These are phyloP conservation scores for Anas platyrhynchos DNA, from an alignment of 2,113 vertebrate species.

Conservation along the genomic window DNA sequence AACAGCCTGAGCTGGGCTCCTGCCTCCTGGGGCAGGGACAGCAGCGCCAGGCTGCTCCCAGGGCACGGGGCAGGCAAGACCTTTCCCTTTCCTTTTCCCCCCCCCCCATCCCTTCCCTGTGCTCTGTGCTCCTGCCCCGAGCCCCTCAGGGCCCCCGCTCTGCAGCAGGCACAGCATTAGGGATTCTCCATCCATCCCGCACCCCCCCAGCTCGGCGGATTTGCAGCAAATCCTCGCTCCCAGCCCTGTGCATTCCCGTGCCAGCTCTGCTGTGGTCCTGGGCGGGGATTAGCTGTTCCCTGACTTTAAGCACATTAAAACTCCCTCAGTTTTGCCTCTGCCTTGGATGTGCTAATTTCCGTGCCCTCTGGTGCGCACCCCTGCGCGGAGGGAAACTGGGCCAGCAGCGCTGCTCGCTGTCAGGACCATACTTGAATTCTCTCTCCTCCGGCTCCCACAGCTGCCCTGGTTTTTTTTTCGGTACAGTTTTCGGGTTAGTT, in stretches of 20 bases:
- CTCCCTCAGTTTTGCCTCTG: constrained; percentile 43
- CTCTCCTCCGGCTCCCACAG: background rate
- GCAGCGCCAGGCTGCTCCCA: background rate
- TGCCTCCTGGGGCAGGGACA: background rate
- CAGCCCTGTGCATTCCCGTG: constrained; percentile 8
- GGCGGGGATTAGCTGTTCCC: constrained; percentile 32
- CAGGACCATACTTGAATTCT: background rate
- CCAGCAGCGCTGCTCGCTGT: background rate
- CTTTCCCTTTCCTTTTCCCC: no score
- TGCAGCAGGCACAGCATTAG: background rate
- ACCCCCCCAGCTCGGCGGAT: background rate
- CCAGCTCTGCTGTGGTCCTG: constrained; percentile 30
- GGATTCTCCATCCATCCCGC: background rate
- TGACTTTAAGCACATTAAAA: constrained; percentile 66
- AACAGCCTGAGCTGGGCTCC: background rate
- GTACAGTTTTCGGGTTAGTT: background rate
- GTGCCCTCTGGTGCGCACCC: background rate
- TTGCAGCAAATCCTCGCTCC: constrained; percentile 45
- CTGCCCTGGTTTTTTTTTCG: background rate
- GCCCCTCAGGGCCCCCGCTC: background rate
- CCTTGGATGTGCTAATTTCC: constrained; percentile 46
- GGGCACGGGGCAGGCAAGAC: background rate
- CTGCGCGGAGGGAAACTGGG: background rate
- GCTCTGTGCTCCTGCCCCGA: background rate
- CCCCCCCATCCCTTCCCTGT: background rate